A percentile compares a stretch with the other conserved stretches of the same genome.
Conservation (phyloP, 2,113 vertebrate genomes). For the Amphiprion percula region DNA sequence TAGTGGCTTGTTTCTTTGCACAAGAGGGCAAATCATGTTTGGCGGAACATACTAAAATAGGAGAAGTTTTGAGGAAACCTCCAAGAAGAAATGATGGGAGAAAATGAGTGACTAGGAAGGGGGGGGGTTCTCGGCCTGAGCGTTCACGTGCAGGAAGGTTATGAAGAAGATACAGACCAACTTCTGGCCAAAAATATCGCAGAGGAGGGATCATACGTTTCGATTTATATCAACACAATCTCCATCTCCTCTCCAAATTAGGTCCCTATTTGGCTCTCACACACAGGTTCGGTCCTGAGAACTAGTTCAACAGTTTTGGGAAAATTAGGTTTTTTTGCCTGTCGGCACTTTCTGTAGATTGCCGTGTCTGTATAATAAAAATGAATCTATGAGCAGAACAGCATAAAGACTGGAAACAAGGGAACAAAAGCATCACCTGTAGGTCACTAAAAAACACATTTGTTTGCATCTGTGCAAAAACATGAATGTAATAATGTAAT, state of each 20-base stretch:
- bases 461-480: too few species aligned
- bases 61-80: slow-evolving; percentile 69
- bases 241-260: not conserved
- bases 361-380: not conserved
- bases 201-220: slow-evolving; percentile 38
- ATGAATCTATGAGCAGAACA: too few species aligned
- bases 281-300: slow-evolving; percentile 8
- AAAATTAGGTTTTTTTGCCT: not conserved
- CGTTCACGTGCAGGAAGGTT: slow-evolving; percentile 46
- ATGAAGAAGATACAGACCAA: slow-evolving; percentile 37
- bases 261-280: slow-evolving; percentile 45
- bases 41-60: slow-evolving; percentile 83
- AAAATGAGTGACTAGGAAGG: slow-evolving; percentile 29
- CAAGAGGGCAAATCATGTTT: slow-evolving; percentile 58
- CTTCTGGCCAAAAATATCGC: slow-evolving; percentile 48
- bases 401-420: not conserved
- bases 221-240: slow-evolving; percentile 37
- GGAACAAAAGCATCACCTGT: not conserved
- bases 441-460: too few species aligned
- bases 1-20: slow-evolving; percentile 56
- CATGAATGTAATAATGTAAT: too few species aligned
- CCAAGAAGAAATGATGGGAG: slow-evolving; percentile 50
- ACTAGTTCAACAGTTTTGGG: not conserved
- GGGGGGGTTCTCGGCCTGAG: slow-evolving; percentile 17
- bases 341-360: too few species aligned